Conservation (phyloP, 2,888 invertebrate genomes). For the Megastigmus dorsalis region DNA sequence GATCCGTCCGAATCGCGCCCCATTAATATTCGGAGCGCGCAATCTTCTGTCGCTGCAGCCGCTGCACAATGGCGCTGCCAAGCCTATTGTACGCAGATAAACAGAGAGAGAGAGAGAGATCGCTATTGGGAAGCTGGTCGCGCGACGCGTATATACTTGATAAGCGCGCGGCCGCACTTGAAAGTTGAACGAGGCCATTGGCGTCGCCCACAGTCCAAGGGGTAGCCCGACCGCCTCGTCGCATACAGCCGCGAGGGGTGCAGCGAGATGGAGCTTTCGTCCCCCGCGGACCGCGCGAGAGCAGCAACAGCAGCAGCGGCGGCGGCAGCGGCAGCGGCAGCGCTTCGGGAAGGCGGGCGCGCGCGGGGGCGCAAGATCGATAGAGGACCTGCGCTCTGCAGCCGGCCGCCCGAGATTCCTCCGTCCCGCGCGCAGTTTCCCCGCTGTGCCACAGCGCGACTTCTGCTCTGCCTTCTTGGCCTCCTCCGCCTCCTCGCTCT, state of each 20-base stretch:
- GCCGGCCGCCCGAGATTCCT: constrained; percentile 56
- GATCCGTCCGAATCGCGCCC: no score
- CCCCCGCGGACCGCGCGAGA: not conserved
- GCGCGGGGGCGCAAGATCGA: constrained; percentile 61
- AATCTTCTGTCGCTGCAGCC: no score
- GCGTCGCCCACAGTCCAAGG: no score
- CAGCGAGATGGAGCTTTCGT: constrained; percentile 29
- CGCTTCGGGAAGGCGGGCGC: no score
- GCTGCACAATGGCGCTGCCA: no score
- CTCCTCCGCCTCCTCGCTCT: not conserved
- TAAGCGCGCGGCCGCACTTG: not conserved
- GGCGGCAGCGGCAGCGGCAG: not conserved
- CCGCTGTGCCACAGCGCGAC: not conserved
- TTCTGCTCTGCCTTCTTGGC: not conserved
- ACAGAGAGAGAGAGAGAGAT: no score
- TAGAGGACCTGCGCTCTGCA: constrained; percentile 70
- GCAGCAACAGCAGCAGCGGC: not conserved
- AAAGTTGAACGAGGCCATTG: constrained; percentile 20
- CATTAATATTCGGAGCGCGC: no score
- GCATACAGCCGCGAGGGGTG: not conserved
- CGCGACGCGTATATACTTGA: no score
- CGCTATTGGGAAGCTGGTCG: no score
- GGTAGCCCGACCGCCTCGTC: no score
- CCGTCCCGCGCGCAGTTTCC: constrained; percentile 51
- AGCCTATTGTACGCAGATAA: no score